phyloP scores from a whole-genome alignment of 2,797 vertebrate genomes.

The Botia almorhae region DNA sequence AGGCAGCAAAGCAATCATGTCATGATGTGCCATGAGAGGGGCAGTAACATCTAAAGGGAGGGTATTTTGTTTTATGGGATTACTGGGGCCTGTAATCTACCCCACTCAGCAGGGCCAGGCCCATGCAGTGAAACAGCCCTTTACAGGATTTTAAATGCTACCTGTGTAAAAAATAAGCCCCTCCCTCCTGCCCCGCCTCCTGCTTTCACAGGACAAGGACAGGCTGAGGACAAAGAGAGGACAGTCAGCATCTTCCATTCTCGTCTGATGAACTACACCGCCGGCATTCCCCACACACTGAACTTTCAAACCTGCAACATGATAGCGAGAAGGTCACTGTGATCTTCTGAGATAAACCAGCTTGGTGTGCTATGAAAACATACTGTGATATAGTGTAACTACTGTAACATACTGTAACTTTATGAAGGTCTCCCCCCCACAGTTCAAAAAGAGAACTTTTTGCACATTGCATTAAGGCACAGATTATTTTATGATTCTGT shows the following conservation, averaged over 20 bases:
- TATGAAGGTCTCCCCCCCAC: no score
- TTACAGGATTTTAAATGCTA: conserved; percentile 76
- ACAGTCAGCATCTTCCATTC: background rate
- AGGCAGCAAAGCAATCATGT: no score
- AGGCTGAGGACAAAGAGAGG: background rate
- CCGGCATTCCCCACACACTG: background rate
- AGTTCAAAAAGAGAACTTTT: no score
- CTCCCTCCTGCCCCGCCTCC: conserved; percentile 30
- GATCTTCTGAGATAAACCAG: no score
- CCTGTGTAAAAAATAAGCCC: conserved; percentile 75
- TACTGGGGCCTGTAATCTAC: conserved; percentile 77
- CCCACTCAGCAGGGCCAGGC: conserved; percentile 69
- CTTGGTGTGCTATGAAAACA: no score
- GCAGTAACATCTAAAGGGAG: conserved; percentile 66
- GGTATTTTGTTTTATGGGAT: conserved; percentile 73
- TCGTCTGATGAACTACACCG: background rate
- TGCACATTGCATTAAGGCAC: no score
- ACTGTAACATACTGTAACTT: no score
- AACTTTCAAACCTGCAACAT: background rate
- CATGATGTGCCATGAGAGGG: conserved; percentile 65
- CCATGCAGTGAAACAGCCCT: conserved; percentile 70
- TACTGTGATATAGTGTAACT: no score
- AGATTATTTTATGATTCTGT: background rate
- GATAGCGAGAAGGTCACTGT: background rate
- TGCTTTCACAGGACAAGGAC: background rate